Evolutionary conservation across 2,888 invertebrate species (phyloP), one percentile per base, ranked within the genome.

Genomic region (Xanthia togata): DNA sequence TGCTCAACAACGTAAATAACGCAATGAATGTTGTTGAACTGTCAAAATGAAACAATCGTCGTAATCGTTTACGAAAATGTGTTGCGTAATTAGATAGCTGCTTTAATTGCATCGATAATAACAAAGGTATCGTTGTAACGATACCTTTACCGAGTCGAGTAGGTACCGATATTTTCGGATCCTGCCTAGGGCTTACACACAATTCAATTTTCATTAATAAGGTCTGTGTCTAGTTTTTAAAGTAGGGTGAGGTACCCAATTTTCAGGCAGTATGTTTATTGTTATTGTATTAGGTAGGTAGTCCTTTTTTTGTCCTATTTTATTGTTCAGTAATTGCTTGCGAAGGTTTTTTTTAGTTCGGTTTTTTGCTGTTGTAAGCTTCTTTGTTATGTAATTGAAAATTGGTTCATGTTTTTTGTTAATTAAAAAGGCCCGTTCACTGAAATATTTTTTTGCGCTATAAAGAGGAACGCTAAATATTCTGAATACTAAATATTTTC

Each of bases 291-390:
- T 64, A 31, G 65, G 35, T 65, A 69, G 20, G 35, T 65, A 69
- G 20, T 4, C 62, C 20, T 26, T 67, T 73, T 78, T 35, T 69
- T 26, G 14, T 26, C 3, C 2, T 67, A 53, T 78, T 83, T 78
- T 73, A 70, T 83, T 78, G 53, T 60, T 47, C 41, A 14, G 53
- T 78, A 83, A 78, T 79, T 83, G 63, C 20, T 72, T 72, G 2
- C n/a, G 14, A 38, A 59, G 55, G n/a, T 20, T 78, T 70, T 78
- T 70, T 70, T 53, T 31, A 9, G 23, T 53, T 38, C 4, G 3
- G 4, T 53, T 59, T 73, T 65, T 55, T 35, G n/a, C 23, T n/a
- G 14, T 12, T 47, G 17, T 41, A 57, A 47, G 9, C n/a, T 6
- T 53, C 35, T 70, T 78, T 8, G n/a, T 55, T 14, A 41, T 14